Percentiles rank a stretch among this genome's conserved stretches.
These are phyloP conservation scores for Nemopilema nomurai DNA, from an alignment of 30 jellyfish, hydroid and myxozoan species.

Conservation along the genomic window DNA sequence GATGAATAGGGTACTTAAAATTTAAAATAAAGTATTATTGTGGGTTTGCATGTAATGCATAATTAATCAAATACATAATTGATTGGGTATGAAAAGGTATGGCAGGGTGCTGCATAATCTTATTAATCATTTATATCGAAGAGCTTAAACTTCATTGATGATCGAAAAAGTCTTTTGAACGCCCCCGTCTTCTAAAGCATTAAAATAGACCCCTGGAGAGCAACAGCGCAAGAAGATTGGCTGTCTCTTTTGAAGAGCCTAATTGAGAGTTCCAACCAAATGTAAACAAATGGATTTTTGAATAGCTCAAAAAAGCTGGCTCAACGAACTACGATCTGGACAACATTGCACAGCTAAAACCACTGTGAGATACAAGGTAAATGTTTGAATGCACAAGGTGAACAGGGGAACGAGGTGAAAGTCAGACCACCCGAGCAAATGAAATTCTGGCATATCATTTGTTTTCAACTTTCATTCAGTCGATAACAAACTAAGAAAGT, in stretches of 20 bases:
- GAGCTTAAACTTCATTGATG: neutral
- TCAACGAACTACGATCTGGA: neutral
- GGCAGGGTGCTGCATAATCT: neutral
- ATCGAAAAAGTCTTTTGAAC: neutral
- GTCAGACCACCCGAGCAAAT: neutral
- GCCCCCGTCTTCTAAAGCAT: constrained; percentile 5
- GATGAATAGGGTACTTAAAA: neutral
- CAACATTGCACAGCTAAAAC: neutral
- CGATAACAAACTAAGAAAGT: too few species aligned
- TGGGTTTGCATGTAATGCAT: constrained; percentile 20
- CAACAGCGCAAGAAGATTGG: neutral
- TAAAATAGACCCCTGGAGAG: neutral
- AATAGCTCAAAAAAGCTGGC: neutral
- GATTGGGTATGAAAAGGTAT: neutral
- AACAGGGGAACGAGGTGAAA: neutral
- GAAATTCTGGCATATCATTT: neutral
- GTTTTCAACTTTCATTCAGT: neutral
- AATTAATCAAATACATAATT: neutral
- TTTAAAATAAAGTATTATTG: neutral
- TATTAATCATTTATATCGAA: neutral
- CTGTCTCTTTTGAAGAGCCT: neutral
- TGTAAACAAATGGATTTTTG: too few species aligned
- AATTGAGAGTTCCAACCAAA: too few species aligned
- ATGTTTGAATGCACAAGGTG: neutral
- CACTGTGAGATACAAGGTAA: neutral